phyloP scores from a whole-genome alignment of 2,888 invertebrate genomes.

The Cryptus viduatorius region DNA sequence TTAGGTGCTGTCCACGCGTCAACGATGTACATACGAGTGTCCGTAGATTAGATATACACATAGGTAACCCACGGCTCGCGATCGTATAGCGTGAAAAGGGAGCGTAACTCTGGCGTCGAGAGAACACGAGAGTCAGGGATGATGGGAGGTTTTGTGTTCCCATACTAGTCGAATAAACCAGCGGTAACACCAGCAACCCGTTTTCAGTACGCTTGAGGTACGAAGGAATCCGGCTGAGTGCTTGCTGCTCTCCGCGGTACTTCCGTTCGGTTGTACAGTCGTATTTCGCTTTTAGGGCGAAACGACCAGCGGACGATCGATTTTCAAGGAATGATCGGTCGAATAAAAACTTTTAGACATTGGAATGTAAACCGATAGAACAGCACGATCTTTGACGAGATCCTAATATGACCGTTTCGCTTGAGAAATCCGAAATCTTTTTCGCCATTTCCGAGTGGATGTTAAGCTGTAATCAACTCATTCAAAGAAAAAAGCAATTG shows the following conservation, averaged over 20 bases:
- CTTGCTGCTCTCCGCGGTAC: neutral
- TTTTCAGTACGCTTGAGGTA: neutral
- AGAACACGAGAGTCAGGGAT: neutral
- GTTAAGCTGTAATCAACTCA: too few relatives aligned
- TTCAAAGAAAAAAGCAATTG: too few relatives aligned
- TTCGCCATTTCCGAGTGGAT: too few relatives aligned
- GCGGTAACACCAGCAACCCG: slow-evolving; percentile 14
- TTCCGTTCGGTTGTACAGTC: neutral
- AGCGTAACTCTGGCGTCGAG: neutral
- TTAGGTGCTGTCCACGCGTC: slow-evolving; percentile 8
- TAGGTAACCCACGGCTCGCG: neutral
- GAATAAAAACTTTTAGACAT: too few relatives aligned
- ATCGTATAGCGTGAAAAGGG: neutral
- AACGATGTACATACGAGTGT: slow-evolving; percentile 37
- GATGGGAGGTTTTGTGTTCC: neutral
- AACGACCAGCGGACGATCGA: too few relatives aligned
- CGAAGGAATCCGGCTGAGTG: slow-evolving; percentile 24
- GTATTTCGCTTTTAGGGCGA: neutral
- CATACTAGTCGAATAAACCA: slow-evolving; percentile 23
- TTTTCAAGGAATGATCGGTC: too few relatives aligned
- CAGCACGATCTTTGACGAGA: too few relatives aligned
- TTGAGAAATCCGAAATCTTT: too few relatives aligned
- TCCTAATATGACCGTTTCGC: too few relatives aligned
- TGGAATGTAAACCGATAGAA: too few relatives aligned
- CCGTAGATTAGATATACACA: slow-evolving; percentile 42